These are phyloP conservation scores for Egretta garzetta DNA, from an alignment of 2,113 vertebrate genomes.

Conservation along the genomic window DNA sequence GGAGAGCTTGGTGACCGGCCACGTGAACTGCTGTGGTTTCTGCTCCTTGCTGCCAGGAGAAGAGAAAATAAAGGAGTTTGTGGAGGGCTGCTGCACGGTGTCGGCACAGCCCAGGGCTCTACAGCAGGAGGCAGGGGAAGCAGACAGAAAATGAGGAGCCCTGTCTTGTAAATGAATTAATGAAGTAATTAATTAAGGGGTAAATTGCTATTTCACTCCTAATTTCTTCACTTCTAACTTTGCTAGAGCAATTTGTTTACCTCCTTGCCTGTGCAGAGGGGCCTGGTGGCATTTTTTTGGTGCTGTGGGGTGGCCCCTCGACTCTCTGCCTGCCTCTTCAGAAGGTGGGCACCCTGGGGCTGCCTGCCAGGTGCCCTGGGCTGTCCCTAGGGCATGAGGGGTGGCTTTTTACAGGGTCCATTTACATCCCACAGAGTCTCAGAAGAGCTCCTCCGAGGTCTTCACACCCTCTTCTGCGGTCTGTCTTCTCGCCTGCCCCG, in stretches of 20 bases:
- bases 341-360: background rate
- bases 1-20: background rate
- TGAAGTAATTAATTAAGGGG: background rate
- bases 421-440: background rate
- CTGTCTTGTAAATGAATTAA: background rate
- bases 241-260: background rate
- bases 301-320: fast-evolving
- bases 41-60: background rate
- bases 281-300: background rate
- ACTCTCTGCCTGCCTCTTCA: background rate
- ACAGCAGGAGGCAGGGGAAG: background rate
- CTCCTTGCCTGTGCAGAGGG: background rate
- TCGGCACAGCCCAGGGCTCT: fast-evolving
- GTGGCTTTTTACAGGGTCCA: background rate
- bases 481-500: background rate
- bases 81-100: background rate
- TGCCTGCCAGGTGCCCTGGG: background rate
- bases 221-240: background rate
- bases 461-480: background rate
- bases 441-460: background rate
- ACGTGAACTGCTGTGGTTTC: background rate
- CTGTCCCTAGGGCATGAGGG: background rate
- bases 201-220: background rate
- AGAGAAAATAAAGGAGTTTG: background rate
- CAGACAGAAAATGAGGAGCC: fast-evolving